Base-by-base conservation (phyloP, 2,797 vertebrate species). In the Karalla daura region DNA sequence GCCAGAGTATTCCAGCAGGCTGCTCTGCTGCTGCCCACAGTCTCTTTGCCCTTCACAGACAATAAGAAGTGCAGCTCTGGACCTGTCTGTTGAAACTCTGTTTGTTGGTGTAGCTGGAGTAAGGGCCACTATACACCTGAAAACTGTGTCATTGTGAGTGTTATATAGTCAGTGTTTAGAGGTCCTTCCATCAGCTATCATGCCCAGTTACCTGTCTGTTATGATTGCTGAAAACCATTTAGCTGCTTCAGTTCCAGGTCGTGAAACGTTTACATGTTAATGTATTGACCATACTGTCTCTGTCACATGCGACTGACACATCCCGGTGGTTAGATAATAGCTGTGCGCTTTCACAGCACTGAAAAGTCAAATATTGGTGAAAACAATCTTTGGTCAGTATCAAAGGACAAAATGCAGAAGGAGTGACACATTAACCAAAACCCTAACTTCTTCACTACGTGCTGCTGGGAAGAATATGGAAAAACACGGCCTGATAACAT, bases 1-100 rank as follows among this genome's bases (percentile, higher is more conserved):
- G 59, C 70, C 70, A 79, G 45, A 12, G 37, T 88, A 55, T 30
- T 47, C 43, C 46, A 27, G 0, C 27, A 44, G 27, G 30, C 25
- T 40, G 27, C 50, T 35, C 28, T 20, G 18, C 14, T 10, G 45
- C 41, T 54, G 52, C 56, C 21, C 20, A 2, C 47, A 36, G 43
- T 47, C 44, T 54, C n/a, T 66, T 15, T 54, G 41, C 28, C 33
- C n/a, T 65, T 35, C 25, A 36, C 61, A 47, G 21, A 63, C 40
- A 68, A 63, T 41, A 33, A 30, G 36, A 15, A 41, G 13, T 70
- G 24, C 60, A 28, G 43, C 44, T 30, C n/a, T 11, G 39, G 20
- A 59, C 53, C 45, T 27, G 45, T 12, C n/a, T n/a, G n/a, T n/a
- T n/a, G n/a, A n/a, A n/a, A n/a, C n/a, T n/a, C n/a, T n/a, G n/a